Conservation (phyloP, 2,888 invertebrate species). For the Tribolium freemani region DNA sequence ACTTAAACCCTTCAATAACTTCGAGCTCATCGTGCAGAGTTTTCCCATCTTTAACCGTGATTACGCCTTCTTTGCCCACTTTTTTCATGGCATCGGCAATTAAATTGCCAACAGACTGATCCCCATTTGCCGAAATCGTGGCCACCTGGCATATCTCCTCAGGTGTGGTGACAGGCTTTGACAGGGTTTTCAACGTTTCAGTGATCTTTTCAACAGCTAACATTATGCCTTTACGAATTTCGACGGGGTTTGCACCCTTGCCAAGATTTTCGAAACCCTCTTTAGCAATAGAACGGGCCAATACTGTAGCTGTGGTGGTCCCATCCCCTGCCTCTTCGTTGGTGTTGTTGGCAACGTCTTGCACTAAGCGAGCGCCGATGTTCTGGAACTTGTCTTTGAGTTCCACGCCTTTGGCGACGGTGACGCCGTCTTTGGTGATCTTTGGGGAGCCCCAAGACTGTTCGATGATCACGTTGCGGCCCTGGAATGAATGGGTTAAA, state of each 20-base stretch:
- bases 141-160: slow-evolving; percentile 99
- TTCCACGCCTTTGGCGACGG: slow-evolving; percentile 98
- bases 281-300: slow-evolving; percentile 97
- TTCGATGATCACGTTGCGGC: slow-evolving; percentile 98
- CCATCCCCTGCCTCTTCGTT: slow-evolving; percentile 99
- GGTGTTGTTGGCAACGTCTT: slow-evolving; percentile 99
- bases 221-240: slow-evolving; percentile 86
- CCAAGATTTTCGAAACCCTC: slow-evolving; percentile 99
- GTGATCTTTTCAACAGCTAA: slow-evolving; percentile 94
- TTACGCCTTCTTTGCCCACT: slow-evolving; percentile 98
- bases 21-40: slow-evolving; percentile 96
- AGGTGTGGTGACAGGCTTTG: slow-evolving; percentile 95
- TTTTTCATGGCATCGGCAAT: slow-evolving; percentile 98
- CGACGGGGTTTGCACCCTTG: slow-evolving; percentile 97
- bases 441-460: slow-evolving; percentile 99
- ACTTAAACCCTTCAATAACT: slow-evolving; percentile 98
- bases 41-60: slow-evolving; percentile 99
- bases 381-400: slow-evolving; percentile 99
- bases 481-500: slow-evolving; percentile 65
- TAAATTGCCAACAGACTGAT: slow-evolving; percentile 88
- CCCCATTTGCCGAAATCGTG: slow-evolving; percentile 99
- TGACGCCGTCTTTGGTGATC: slow-evolving; percentile 99
- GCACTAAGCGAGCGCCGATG: slow-evolving; percentile 97
- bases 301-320: slow-evolving; percentile 96
- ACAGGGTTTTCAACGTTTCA: slow-evolving; percentile 88